These are phyloP conservation scores for Oxytorus armatus DNA, from an alignment of 2,888 invertebrate species.

Conservation along the genomic window DNA sequence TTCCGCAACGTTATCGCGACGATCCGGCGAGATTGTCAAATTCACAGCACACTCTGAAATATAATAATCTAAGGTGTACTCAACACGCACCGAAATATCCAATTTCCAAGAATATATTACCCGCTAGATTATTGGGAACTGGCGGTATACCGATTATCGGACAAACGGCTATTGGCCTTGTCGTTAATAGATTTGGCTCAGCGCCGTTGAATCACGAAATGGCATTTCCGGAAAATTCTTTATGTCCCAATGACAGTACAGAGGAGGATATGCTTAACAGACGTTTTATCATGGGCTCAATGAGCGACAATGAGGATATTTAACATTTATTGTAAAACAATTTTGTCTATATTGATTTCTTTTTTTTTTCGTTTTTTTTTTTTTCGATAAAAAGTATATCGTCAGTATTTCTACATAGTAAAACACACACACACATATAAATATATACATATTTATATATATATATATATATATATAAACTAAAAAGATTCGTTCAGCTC, in stretches of 20 bases:
- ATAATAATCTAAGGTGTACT: conserved; percentile 79
- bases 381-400: conserved; percentile 1
- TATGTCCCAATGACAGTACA: conserved; percentile 75
- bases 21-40: conserved; percentile 77
- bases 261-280: conserved; percentile 79
- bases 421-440: not conserved
- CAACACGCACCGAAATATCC: conserved; percentile 78
- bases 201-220: conserved; percentile 74
- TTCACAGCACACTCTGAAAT: conserved; percentile 77
- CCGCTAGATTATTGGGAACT: conserved; percentile 78
- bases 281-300: conserved; percentile 77
- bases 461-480: not conserved
- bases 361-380: not conserved
- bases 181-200: conserved; percentile 81
- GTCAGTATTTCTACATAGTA: conserved; percentile 9
- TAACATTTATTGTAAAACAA: conserved; percentile 50
- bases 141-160: conserved; percentile 81
- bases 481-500: conserved; percentile 17
- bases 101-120: conserved; percentile 77
- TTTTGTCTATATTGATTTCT: not conserved
- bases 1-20: conserved; percentile 80
- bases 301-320: conserved; percentile 79
- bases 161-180: conserved; percentile 81
- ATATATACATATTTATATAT: not conserved
- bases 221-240: conserved; percentile 75